Evolutionary conservation across 2,888 invertebrate genomes (phyloP).

Genomic region (Pyrrhosoma nymphula): DNA sequence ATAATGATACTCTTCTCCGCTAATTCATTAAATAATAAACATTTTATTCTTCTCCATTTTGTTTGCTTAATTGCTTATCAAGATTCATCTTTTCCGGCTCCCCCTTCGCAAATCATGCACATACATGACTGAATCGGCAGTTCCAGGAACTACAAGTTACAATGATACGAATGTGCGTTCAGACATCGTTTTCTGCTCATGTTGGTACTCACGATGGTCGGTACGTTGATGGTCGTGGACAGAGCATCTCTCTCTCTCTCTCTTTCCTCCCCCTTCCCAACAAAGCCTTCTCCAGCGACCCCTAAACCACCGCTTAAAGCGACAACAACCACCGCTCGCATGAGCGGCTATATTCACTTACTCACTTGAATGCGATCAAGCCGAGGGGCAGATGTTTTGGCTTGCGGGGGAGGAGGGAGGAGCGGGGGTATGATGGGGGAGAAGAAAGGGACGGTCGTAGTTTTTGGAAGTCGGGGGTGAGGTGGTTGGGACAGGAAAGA

Average conservation of each 20-base stretch:
- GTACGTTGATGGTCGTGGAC: too few relatives aligned
- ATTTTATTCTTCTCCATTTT: too few relatives aligned
- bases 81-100: too few relatives aligned
- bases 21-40: too few relatives aligned
- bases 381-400: constrained; percentile 55
- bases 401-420: not conserved
- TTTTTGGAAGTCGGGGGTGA: not conserved
- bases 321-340: constrained; percentile 43
- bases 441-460: not conserved
- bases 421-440: not conserved
- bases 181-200: too few relatives aligned
- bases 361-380: constrained; percentile 59
- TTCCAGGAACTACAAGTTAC: too few relatives aligned
- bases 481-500: not conserved
- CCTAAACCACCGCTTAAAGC: not conserved
- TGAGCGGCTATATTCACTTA: constrained; percentile 56
- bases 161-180: too few relatives aligned
- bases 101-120: too few relatives aligned
- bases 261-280: not conserved
- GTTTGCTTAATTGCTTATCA: too few relatives aligned
- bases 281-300: not conserved
- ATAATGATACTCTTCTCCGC: too few relatives aligned
- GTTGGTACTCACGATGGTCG: too few relatives aligned
- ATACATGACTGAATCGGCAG: too few relatives aligned
- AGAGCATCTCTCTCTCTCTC: not conserved